Evolutionary conservation across 1,140 invertebrate genomes (phyloP).

Genomic region (Drosophila neocordata): DNA sequence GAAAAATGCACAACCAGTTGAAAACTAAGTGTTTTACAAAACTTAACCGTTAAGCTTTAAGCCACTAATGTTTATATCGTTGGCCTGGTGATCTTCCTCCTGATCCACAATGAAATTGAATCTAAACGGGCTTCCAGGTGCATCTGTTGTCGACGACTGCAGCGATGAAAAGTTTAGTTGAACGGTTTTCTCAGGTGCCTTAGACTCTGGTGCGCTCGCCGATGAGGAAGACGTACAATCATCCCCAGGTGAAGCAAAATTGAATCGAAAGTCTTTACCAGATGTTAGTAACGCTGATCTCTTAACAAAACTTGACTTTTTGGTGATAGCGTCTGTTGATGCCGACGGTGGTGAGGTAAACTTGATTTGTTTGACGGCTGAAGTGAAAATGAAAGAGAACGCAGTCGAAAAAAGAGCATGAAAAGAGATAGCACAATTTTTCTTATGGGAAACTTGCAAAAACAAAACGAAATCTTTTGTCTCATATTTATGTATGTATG

Average conservation of each 20-base stretch:
- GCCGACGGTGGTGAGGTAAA: conserved; percentile 74
- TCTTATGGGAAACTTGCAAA: not conserved
- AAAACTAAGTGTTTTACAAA: not conserved
- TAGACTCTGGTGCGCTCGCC: not conserved
- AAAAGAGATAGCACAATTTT: conserved; percentile 12
- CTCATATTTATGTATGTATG: no score
- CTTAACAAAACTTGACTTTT: conserved; percentile 85
- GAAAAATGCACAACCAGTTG: not conserved
- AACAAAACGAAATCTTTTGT: no score
- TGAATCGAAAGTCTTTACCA: conserved; percentile 82
- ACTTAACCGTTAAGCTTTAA: conserved; percentile 43
- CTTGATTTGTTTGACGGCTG: conserved; percentile 82
- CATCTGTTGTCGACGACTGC: not conserved
- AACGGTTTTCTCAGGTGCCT: not conserved
- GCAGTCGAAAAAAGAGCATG: not conserved
- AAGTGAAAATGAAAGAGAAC: conserved; percentile 4
- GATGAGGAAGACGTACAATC: conserved; percentile 15
- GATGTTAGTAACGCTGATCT: conserved; percentile 82
- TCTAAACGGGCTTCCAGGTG: conserved; percentile 82
- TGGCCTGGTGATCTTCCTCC: conserved; percentile 43
- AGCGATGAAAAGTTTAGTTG: conserved; percentile 33
- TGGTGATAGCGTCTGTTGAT: conserved; percentile 58
- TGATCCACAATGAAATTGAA: conserved; percentile 84
- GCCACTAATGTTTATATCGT: conserved; percentile 57
- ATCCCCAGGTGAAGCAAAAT: conserved; percentile 67